Conservation (phyloP, 37 sponge, comb jelly and placozoan species). For the Agelas oroides region DNA sequence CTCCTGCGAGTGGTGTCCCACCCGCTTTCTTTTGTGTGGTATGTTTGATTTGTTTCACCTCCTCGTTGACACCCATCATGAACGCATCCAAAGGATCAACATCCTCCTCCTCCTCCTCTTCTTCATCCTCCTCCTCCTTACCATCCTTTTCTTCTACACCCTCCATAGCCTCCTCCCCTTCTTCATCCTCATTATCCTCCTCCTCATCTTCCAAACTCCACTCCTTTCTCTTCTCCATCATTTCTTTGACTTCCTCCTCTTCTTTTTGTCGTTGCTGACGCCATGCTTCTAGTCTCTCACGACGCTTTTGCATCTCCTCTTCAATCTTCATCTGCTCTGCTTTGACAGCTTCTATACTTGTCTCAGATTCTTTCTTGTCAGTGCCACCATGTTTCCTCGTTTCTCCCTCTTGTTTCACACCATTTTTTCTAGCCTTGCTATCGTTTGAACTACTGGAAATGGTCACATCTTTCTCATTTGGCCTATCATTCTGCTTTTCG, state of each 20-base stretch:
- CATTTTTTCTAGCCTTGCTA: neutral
- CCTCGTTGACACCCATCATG: constrained; percentile 50
- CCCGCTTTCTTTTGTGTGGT: constrained; percentile 20
- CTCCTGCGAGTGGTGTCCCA: neutral
- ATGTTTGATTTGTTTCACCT: constrained; percentile 33
- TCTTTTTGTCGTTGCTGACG: constrained; percentile 81
- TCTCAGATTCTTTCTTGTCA: neutral
- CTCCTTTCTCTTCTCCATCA: constrained; percentile 38
- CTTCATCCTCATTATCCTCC: constrained; percentile 89
- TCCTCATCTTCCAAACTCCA: constrained; percentile 67
- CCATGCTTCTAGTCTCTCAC: constrained; percentile 95
- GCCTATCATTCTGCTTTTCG: neutral
- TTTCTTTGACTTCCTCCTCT: constrained; percentile 51
- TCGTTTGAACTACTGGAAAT: neutral
- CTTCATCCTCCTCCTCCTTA: constrained; percentile 93
- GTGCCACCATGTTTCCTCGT: neutral
- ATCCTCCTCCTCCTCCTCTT: constrained; percentile 74
- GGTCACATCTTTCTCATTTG: too few species aligned
- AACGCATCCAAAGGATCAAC: constrained; percentile 96
- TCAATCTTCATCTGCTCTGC: constrained; percentile 86
- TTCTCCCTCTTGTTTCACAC: constrained; percentile 6
- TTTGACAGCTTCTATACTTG: constrained; percentile 53
- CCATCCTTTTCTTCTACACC: constrained; percentile 40
- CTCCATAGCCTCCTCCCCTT: constrained; percentile 77
- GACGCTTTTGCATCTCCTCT: constrained; percentile 91